Evolutionary conservation across 1,140 invertebrate species (phyloP), one percentile per base, ranked within the genome.

Genomic region (Tetramorium parvispinum): DNA sequence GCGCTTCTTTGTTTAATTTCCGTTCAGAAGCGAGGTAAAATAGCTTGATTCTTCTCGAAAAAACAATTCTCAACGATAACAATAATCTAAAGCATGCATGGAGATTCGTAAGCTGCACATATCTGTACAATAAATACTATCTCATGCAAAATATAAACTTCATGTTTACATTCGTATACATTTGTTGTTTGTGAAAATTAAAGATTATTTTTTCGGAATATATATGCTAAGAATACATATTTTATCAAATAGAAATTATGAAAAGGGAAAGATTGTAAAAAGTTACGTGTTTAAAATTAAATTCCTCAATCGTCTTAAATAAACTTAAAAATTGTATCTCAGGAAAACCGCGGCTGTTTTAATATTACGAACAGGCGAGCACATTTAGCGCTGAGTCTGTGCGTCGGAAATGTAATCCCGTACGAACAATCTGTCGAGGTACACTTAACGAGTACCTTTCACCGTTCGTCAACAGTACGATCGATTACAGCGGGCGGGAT

Each of bases 401-500:
- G 40, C 65, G 40, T 68, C 40, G n/a, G 57, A 57, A 57, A 57
- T 75, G 53, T 75, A 40, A 57, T 75, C 40, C 43, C 16, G 43
- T 27, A 27, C 43, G 61, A 32, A 46, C 55, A 53, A 79, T 79
- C 63, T 32, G 46, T 37, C 61, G 57, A 79, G 27, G 32, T 49
- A 21, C 59, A 51, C 43, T 63, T 40, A 65, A 78, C 46, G 43
- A 78, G 43, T 27, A 18, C 27, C 11, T 46, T 57, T 43, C 65
- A 32, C 37, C 32, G 49, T 55, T 51, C 65, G 51, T 82, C 78
- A 82, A 82, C 78, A 65, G 61, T 27, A 55, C 66, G 53, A 82
- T 82, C 40, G 66, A 82, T 82, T 73, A 82, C 79, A 57, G 68
- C 66, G 16, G 11, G 65, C 21, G 66, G 43, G 40, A 82, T 59